phyloP scores from a whole-genome alignment of 2,888 invertebrate genomes.

The Punctoribates punctum region DNA sequence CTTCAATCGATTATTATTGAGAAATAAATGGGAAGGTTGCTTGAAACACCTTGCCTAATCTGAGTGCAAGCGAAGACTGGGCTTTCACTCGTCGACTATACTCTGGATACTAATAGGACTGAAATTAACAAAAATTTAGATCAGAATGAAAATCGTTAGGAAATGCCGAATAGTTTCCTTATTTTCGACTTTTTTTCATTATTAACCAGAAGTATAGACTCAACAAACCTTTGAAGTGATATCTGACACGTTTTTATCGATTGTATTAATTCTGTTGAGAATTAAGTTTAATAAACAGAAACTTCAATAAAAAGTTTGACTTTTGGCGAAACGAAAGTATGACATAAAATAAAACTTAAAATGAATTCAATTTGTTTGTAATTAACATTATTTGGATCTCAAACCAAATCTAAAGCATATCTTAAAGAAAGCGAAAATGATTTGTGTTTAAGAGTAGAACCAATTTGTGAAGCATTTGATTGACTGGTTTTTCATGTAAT shows the following conservation, averaged over 20 bases:
- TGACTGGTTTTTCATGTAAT: not conserved
- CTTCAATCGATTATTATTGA: too few relatives aligned
- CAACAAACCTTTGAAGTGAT: not conserved
- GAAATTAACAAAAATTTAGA: not conserved
- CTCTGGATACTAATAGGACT: too few relatives aligned
- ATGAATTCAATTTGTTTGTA: too few relatives aligned
- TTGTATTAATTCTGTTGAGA: not conserved
- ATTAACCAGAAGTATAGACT: not conserved
- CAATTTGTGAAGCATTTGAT: not conserved
- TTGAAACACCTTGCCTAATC: too few relatives aligned
- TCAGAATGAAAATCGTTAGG: not conserved
- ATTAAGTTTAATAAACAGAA: not conserved
- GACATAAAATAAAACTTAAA: not conserved
- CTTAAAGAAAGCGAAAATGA: not conserved
- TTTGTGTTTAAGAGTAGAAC: not conserved
- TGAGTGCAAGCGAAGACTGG: too few relatives aligned
- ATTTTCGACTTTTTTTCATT: not conserved
- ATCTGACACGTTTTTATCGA: slow-evolving; percentile 15
- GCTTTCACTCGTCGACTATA: too few relatives aligned
- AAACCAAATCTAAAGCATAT: too few relatives aligned
- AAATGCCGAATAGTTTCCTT: slow-evolving; percentile 9
- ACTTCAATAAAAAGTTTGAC: not conserved
- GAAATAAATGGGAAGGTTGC: too few relatives aligned
- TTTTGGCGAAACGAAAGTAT: not conserved
- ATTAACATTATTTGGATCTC: too few relatives aligned